phyloP scores from a whole-genome alignment of 2,888 invertebrate genomes.

The Diarsia rubi region DNA sequence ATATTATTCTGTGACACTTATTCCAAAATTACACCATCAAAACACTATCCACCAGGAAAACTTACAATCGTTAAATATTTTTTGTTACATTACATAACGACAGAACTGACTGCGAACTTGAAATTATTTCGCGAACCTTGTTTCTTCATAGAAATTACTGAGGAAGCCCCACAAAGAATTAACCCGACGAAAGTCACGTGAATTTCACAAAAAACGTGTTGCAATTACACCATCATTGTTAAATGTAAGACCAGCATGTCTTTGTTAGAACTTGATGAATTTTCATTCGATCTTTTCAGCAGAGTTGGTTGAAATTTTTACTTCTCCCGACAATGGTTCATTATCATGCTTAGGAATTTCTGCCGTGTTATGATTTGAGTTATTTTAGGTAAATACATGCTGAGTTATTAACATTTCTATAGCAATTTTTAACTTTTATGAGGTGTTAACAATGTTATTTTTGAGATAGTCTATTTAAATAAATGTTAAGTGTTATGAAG shows the following conservation, averaged over 20 bases:
- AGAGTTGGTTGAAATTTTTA: conserved; percentile 40
- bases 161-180: conserved; percentile 45
- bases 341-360: conserved; percentile 42
- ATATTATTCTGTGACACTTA: background rate
- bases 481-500: background rate
- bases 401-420: conserved; percentile 21
- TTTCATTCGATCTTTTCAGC: conserved; percentile 65
- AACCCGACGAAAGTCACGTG: conserved; percentile 31
- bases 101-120: conserved; percentile 33
- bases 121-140: conserved; percentile 32
- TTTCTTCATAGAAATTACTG: conserved; percentile 31
- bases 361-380: conserved; percentile 18
- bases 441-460: background rate
- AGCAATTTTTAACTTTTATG: background rate
- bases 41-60: conserved; percentile 11
- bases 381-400: conserved; percentile 18
- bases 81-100: conserved; percentile 21
- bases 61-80: conserved; percentile 4
- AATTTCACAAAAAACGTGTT: conserved; percentile 56
- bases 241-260: conserved; percentile 70
- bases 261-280: conserved; percentile 64
- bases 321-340: conserved; percentile 48
- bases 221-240: conserved; percentile 74
- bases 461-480: background rate
- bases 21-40: background rate